Conservation (phyloP, 1,140 invertebrate species). For the Stegodyphus dumicola region DNA sequence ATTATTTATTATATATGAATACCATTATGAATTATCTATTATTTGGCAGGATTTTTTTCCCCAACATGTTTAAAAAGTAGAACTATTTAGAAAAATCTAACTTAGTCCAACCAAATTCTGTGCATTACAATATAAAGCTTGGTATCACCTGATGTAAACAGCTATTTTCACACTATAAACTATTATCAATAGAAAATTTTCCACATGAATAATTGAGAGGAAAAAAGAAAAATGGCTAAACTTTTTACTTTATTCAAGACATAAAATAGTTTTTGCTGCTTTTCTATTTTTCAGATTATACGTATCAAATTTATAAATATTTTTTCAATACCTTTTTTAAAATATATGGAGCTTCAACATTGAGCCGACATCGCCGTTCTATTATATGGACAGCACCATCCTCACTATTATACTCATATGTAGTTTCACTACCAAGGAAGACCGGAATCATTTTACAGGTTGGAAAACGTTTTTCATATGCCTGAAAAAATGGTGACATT, state of each 20-base stretch:
- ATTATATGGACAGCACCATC: constrained; percentile 85
- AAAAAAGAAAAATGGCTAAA: not conserved
- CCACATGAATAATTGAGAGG: constrained; percentile 11
- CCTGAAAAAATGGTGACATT: constrained; percentile 73
- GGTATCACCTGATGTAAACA: too few species aligned
- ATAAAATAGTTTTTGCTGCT: not conserved
- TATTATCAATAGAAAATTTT: too few species aligned
- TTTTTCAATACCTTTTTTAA: constrained; percentile 84
- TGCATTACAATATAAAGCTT: too few species aligned
- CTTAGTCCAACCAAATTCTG: too few species aligned
- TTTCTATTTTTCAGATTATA: not conserved
- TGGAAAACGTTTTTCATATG: constrained; percentile 93
- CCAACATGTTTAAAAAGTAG: too few species aligned
- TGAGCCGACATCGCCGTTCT: constrained; percentile 90
- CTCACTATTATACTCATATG: constrained; percentile 80
- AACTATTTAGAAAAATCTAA: too few species aligned
- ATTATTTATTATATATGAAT: too few species aligned
- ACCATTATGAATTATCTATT: too few species aligned
- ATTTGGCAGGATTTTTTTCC: too few species aligned
- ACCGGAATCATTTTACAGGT: constrained; percentile 95
- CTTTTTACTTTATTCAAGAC: not conserved
- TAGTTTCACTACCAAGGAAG: constrained; percentile 89
- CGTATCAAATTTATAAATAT: not conserved
- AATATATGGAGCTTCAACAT: constrained; percentile 94
- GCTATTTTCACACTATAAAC: too few species aligned